A percentile compares a stretch with the other conserved stretches of the same genome.
Conservation (phyloP, 2,888 invertebrate species). For the Cotesia congregata region DNA sequence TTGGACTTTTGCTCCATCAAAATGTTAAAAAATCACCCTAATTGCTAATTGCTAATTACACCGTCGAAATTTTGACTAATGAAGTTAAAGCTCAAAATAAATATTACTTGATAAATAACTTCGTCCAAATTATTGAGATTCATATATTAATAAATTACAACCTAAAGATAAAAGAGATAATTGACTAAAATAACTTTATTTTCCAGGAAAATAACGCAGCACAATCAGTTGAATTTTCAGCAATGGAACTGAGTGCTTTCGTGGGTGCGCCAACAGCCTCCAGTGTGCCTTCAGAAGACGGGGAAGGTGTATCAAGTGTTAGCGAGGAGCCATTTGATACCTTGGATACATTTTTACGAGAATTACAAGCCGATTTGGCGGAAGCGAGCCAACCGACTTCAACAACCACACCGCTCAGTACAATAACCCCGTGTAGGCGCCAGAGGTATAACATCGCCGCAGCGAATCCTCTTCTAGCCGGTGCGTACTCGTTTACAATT, state of each 20-base stretch:
- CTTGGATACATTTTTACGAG: conserved; percentile 86
- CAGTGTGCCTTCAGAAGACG: conserved; percentile 63
- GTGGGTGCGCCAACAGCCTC: conserved; percentile 63
- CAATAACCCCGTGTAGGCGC: conserved; percentile 68
- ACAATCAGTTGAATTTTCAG: conserved; percentile 65
- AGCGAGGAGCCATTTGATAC: conserved; percentile 85
- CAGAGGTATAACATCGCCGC: conserved; percentile 85
- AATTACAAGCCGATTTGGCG: conserved; percentile 74
- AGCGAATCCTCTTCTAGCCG: conserved; percentile 88
- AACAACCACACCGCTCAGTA: conserved; percentile 69
- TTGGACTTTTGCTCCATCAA: too few species aligned
- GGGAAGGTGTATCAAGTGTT: conserved; percentile 61
- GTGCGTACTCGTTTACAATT: conserved; percentile 71
- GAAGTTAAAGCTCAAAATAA: too few species aligned
- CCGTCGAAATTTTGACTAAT: too few species aligned
- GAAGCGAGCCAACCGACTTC: conserved; percentile 71
- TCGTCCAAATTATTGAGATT: too few species aligned
- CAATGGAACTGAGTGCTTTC: conserved; percentile 66
- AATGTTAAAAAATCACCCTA: too few species aligned
- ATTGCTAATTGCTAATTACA: too few species aligned
- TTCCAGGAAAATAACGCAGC: conserved; percentile 67
- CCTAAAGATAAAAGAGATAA: conserved; percentile 22
- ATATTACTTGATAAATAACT: too few species aligned
- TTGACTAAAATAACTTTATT: neutral
- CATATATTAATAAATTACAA: too few species aligned